phyloP scores from a whole-genome alignment of 2,888 invertebrate species.

The Bursaphelenchus okinawaensis region DNA sequence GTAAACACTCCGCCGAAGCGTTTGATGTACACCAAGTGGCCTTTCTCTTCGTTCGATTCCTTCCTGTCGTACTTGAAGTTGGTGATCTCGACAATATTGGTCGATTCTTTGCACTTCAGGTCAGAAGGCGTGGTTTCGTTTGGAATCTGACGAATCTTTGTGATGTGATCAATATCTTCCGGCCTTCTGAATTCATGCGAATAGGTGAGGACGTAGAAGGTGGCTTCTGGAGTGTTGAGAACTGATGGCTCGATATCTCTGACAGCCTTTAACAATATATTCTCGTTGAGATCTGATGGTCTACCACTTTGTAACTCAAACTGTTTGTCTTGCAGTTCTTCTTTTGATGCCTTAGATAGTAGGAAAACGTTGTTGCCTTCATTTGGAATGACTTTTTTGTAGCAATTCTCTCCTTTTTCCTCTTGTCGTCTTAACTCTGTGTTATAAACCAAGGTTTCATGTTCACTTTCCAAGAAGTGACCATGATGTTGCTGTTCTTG shows the following conservation, averaged over 20 bases:
- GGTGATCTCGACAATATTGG: slow-evolving; percentile 36
- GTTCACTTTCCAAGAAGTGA: slow-evolving; percentile 17
- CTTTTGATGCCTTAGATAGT: slow-evolving; percentile 24
- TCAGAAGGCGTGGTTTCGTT: slow-evolving; percentile 32
- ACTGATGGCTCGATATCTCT: slow-evolving; percentile 20
- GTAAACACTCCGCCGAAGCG: slow-evolving; percentile 34
- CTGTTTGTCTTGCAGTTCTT: slow-evolving; percentile 15
- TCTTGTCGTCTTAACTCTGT: slow-evolving; percentile 24
- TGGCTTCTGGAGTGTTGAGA: slow-evolving; percentile 16
- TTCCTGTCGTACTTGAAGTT: slow-evolving; percentile 40
- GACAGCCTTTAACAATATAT: neutral
- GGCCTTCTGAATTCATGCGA: neutral
- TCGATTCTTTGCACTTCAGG: slow-evolving; percentile 32
- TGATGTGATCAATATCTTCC: slow-evolving; percentile 1
- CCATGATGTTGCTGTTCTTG: neutral
- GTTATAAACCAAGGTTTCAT: slow-evolving; percentile 18
- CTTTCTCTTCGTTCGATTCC: slow-evolving; percentile 20
- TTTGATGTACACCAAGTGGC: slow-evolving; percentile 28
- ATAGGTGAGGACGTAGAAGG: neutral
- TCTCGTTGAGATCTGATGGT: slow-evolving; percentile 12
- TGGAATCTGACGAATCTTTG: slow-evolving; percentile 14
- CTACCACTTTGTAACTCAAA: slow-evolving; percentile 15
- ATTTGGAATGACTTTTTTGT: slow-evolving; percentile 15
- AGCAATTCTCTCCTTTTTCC: slow-evolving; percentile 17
- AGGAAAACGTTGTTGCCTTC: slow-evolving; percentile 36